Evolutionary conservation across 2,113 vertebrate genomes (phyloP).

Genomic region (Cyprinus carpio): DNA sequence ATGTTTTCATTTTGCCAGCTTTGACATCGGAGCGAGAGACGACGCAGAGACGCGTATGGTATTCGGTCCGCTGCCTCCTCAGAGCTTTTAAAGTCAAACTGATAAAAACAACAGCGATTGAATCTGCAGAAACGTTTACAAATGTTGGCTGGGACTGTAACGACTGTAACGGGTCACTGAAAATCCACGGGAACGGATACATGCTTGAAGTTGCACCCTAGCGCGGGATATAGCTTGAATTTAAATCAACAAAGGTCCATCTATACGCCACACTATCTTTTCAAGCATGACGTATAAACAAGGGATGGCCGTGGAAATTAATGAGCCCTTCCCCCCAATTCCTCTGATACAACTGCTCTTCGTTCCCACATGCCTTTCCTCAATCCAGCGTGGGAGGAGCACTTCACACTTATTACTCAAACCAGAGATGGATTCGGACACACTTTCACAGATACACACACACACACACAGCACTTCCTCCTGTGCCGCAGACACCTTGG

Average conservation of each 20-base stretch:
- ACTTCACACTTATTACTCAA: slow-evolving; percentile 54
- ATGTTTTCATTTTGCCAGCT: slow-evolving; percentile 19
- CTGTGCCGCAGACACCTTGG: slow-evolving; percentile 21
- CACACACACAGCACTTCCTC: slow-evolving; percentile 37
- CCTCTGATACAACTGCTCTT: background rate
- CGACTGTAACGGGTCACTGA: background rate
- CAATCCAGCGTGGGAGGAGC: slow-evolving; percentile 57
- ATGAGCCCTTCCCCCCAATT: slow-evolving; percentile 54
- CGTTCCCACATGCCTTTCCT: slow-evolving; percentile 46
- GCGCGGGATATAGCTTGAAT: slow-evolving; percentile 58
- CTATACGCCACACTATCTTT: slow-evolving; percentile 22
- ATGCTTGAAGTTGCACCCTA: background rate
- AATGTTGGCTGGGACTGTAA: background rate
- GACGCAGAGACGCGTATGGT: background rate
- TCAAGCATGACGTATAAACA: slow-evolving; percentile 34
- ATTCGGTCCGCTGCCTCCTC: slow-evolving; percentile 29
- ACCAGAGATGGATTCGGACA: slow-evolving; percentile 49
- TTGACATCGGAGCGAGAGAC: slow-evolving; percentile 9
- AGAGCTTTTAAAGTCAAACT: slow-evolving; percentile 1
- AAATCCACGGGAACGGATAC: background rate
- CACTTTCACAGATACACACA: slow-evolving; percentile 57
- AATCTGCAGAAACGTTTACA: slow-evolving; percentile 30
- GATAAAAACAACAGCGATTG: slow-evolving; percentile 27
- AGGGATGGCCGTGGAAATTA: slow-evolving; percentile 60
- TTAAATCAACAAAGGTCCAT: slow-evolving; percentile 61